Evolutionary conservation across 2,797 vertebrate species (phyloP).

Genomic region (Poeciliopsis turneri): DNA sequence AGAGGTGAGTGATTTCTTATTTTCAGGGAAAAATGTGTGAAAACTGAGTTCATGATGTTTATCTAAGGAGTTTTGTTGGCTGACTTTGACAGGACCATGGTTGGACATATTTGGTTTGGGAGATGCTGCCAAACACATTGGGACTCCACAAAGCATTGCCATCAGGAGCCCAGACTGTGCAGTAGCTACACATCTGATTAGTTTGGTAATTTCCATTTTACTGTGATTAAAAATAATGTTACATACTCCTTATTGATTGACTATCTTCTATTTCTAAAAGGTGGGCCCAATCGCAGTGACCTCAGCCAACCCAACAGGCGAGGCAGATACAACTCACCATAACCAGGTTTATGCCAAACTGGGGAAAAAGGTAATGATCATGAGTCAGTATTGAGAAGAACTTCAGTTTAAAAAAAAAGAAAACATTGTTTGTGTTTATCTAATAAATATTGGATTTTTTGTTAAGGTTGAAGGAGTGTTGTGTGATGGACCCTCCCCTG

Average conservation of each 20-base stretch:
- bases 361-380: constrained; percentile 83
- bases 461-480: constrained; percentile 88
- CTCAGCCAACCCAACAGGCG: constrained; percentile 91
- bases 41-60: not conserved
- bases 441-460: constrained; percentile 1
- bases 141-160: constrained; percentile 88
- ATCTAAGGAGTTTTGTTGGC: not conserved
- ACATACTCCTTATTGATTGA: not conserved
- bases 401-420: not conserved
- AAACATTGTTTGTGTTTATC: not conserved
- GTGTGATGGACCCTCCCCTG: constrained; percentile 90
- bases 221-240: not conserved
- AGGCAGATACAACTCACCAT: constrained; percentile 93
- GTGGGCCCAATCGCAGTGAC: constrained; percentile 91
- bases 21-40: constrained; percentile 6
- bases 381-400: not conserved
- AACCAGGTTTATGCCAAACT: constrained; percentile 92
- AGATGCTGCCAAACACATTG: constrained; percentile 87
- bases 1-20: constrained; percentile 77
- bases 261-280: constrained; percentile 57
- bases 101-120: constrained; percentile 87
- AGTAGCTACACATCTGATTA: constrained; percentile 88
- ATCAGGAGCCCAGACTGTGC: constrained; percentile 89
- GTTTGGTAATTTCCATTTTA: constrained; percentile 61
- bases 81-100: constrained; percentile 82